Base-by-base conservation (phyloP, 2,888 invertebrate genomes). In the Ochlodes sylvanus region DNA sequence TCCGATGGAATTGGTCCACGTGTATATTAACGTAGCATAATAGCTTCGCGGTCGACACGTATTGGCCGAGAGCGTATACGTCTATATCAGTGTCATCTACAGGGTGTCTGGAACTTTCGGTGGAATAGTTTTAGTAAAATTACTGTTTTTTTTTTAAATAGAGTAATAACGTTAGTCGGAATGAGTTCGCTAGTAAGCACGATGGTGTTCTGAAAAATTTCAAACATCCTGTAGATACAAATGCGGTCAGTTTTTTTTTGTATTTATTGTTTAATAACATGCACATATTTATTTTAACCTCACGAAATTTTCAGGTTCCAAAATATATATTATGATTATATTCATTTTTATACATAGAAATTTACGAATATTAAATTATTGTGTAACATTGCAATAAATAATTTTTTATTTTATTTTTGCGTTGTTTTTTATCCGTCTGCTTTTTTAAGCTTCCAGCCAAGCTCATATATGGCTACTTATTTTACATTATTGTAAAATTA, bases 281-380 rank as follows among this genome's bases (percentile, higher is more conserved):
- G 64, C 64, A 57, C 64, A 64, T 64, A 50, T 50, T 63, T 54
- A 50, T 50, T 50, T 32, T 27, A 7, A 32, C 14, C 7, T 15
- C 27, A 54, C 21, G 27, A 54, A 27, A 54, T 54, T 54, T 54
- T 32, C 32, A 32, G 32, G 32, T 54, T 55, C 41, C 44, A 34
- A 63, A 27, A 19, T 21, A 41, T 42, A 55, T 42, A 27, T 54
- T 54, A 63, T 32, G 14, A 50, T 55, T 27, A 38, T 58, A 44
- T 44, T 57, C 55, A 44, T 64, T 54, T 64, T 64, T 64, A 64
- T 65, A 41, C 52, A 60, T 52, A 41, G 41, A 58, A 66, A 17
- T 60, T 52, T 34, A 60, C 58, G 42, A 54, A 60, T 65, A 58
- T 54, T 66, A 66, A 66, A 66, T 60, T 66, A 66, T 66, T 66